Evolutionary conservation across 1,140 invertebrate genomes (phyloP).

Genomic region (Orius insidiosus): DNA sequence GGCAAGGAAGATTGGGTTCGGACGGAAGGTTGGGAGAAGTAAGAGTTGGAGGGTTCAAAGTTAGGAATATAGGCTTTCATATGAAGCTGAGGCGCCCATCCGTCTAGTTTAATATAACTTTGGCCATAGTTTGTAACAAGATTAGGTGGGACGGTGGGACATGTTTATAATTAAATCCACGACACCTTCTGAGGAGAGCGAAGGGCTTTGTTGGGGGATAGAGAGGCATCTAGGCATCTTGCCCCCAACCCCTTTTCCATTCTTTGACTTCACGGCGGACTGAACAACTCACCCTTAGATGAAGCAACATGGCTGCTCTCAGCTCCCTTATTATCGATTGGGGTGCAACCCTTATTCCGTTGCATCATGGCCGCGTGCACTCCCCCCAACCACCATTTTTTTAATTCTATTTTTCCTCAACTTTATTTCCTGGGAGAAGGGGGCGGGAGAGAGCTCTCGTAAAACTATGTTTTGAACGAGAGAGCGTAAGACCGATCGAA

Average conservation of each 20-base stretch:
- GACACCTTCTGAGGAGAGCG: conserved; percentile 10
- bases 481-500: no score
- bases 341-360: conserved; percentile 13
- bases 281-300: conserved; percentile 11
- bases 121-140: conserved; percentile 17
- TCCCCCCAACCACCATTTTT: background rate
- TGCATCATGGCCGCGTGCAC: conserved; percentile 14
- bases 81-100: conserved; percentile 10
- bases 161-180: conserved; percentile 17
- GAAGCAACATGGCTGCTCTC: conserved; percentile 13
- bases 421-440: background rate
- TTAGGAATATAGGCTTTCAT: conserved; percentile 10
- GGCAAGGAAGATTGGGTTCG: no score
- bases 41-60: background rate
- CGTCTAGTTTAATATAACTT: conserved; percentile 17
- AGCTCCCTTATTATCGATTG: conserved; percentile 16
- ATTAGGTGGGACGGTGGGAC: conserved; percentile 13
- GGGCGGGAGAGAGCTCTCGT: background rate
- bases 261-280: conserved; percentile 15
- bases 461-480: no score
- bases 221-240: background rate
- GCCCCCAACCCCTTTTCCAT: conserved; percentile 5
- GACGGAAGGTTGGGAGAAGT: background rate
- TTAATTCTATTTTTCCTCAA: conserved; percentile 4
- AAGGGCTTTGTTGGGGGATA: conserved; percentile 7